Percentiles rank a stretch among this genome's conserved stretches.
Conservation (phyloP, 2,888 invertebrate genomes). For the Opisthograptis luteolata region DNA sequence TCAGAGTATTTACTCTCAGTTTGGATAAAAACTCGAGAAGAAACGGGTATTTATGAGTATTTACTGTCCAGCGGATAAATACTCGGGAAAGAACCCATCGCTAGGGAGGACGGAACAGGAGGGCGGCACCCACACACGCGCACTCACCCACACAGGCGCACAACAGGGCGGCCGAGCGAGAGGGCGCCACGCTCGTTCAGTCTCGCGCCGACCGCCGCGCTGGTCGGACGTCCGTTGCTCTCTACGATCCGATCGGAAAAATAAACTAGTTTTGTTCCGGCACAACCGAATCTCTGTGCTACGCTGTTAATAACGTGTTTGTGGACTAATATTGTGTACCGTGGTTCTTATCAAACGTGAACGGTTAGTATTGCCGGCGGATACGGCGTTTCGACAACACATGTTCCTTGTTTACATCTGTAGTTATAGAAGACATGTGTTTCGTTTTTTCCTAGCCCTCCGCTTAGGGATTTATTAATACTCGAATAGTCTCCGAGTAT, state of each 20-base stretch:
- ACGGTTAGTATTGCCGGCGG: slow-evolving; percentile 70
- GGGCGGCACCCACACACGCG: slow-evolving; percentile 57
- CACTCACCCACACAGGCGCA: slow-evolving; percentile 61
- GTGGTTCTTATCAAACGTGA: slow-evolving; percentile 67
- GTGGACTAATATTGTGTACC: slow-evolving; percentile 73
- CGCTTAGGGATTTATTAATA: slow-evolving; percentile 67
- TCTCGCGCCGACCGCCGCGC: slow-evolving; percentile 79
- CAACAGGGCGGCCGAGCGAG: slow-evolving; percentile 56
- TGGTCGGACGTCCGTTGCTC: slow-evolving; percentile 66
- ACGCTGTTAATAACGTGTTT: slow-evolving; percentile 65
- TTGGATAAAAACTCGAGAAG: no score
- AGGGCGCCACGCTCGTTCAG: slow-evolving; percentile 80
- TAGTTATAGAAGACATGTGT: slow-evolving; percentile 67
- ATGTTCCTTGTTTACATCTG: slow-evolving; percentile 75
- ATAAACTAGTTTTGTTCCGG: slow-evolving; percentile 81
- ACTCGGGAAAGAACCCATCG: no score
- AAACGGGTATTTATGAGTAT: no score
- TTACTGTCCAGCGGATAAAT: no score
- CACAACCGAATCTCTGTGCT: slow-evolving; percentile 68
- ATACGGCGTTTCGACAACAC: slow-evolving; percentile 44
- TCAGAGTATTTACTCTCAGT: no score
- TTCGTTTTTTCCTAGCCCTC: slow-evolving; percentile 64
- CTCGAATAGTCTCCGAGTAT: slow-evolving; percentile 65
- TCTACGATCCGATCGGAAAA: slow-evolving; percentile 73
- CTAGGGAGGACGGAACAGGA: no score